Conservation (phyloP, 2,888 invertebrate species). For the Pyrochroa serraticornis region DNA sequence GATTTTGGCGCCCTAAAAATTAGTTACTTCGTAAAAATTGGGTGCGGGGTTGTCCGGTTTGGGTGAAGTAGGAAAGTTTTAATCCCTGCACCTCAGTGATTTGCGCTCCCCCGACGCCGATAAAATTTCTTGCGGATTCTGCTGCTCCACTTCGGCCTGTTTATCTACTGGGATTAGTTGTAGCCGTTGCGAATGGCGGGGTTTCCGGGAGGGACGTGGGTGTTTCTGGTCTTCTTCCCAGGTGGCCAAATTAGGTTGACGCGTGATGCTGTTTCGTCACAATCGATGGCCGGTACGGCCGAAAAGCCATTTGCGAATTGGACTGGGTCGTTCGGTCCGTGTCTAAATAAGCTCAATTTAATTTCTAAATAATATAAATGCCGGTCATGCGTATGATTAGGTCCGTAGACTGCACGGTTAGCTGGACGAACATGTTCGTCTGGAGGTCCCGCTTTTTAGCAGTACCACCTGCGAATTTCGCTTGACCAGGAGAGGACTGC, state of each 20-base stretch:
- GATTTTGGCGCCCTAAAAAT: too few relatives aligned
- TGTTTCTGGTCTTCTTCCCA: neutral
- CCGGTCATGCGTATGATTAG: constrained; percentile 45
- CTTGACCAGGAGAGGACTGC: constrained; percentile 22
- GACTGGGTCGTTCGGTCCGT: constrained; percentile 9
- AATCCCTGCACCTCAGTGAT: too few relatives aligned
- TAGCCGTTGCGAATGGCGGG: too few relatives aligned
- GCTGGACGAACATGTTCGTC: constrained; percentile 31
- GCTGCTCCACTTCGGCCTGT: too few relatives aligned
- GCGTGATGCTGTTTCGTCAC: constrained; percentile 20
- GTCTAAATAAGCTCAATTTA: constrained; percentile 30
- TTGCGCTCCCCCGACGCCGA: too few relatives aligned
- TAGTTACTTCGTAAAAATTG: too few relatives aligned
- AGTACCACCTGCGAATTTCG: constrained; percentile 18
- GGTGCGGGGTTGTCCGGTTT: too few relatives aligned
- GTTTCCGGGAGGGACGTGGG: too few relatives aligned
- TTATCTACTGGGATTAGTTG: too few relatives aligned
- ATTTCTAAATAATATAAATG: constrained; percentile 45
- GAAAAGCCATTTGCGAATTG: constrained; percentile 13
- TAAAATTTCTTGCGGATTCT: too few relatives aligned
- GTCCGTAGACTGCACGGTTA: constrained; percentile 32
- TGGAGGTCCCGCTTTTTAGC: constrained; percentile 29
- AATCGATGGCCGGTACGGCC: constrained; percentile 1
- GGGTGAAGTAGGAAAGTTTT: too few relatives aligned
- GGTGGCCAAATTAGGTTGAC: constrained; percentile 21